Percentiles rank a stretch among this genome's conserved stretches.
These are phyloP conservation scores for Drosophila tripunctata DNA, from an alignment of 2,888 invertebrate genomes.

Conservation along the genomic window DNA sequence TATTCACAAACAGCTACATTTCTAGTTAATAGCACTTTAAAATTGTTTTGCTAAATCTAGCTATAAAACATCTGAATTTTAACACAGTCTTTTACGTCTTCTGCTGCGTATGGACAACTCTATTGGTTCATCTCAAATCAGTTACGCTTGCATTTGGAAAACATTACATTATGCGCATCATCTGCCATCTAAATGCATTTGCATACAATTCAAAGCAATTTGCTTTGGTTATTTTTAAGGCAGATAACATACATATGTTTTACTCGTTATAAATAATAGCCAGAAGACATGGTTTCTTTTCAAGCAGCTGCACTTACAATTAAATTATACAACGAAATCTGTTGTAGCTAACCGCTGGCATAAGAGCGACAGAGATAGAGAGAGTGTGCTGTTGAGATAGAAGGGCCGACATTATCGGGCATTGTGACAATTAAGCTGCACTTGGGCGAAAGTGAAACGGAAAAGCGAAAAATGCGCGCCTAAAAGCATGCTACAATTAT, in stretches of 20 bases:
- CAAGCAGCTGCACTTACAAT: constrained; percentile 43
- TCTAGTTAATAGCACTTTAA: too few relatives aligned
- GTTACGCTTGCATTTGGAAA: constrained; percentile 1
- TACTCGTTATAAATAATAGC: constrained; percentile 12
- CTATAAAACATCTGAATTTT: background rate
- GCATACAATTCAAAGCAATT: constrained; percentile 12
- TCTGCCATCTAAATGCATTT: constrained; percentile 20
- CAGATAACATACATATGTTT: background rate
- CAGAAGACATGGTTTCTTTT: constrained; percentile 2
- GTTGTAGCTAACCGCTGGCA: constrained; percentile 1
- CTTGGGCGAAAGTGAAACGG: constrained; percentile 27
- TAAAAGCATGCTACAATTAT: constrained; percentile 69
- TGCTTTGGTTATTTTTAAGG: background rate
- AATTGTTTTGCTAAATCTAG: too few relatives aligned
- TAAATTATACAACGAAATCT: constrained; percentile 55
- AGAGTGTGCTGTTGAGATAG: too few relatives aligned
- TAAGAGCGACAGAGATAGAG: background rate
- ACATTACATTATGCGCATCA: constrained; percentile 11
- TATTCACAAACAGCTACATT: too few relatives aligned
- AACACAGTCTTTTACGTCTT: background rate
- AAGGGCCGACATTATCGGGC: background rate
- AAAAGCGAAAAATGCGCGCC: constrained; percentile 41
- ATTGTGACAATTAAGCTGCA: constrained; percentile 32
- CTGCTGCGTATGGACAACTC: background rate
- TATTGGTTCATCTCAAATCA: background rate